Base-by-base conservation (phyloP, 2,113 vertebrate genomes). In the Asarcornis scutulata region DNA sequence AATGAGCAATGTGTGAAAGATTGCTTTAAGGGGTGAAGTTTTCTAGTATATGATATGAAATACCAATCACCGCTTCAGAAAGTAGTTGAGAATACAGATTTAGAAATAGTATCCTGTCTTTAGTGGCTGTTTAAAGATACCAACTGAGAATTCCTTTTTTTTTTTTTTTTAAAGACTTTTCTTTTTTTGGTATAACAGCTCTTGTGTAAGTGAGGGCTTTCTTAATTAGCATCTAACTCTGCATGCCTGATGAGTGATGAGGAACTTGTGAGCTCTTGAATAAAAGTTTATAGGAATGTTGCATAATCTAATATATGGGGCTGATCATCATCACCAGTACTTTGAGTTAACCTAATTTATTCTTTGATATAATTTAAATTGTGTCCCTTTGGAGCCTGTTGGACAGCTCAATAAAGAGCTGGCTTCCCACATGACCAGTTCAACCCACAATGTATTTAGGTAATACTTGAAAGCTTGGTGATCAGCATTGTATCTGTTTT, bases 11-110 rank as follows among this genome's bases (percentile, higher is more conserved):
- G 36, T 93, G 93, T 83, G 93, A 95, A 96, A 77, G 34, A 36
- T 44, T 29, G 88, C 95, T 97, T 73, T 72, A 83, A 93, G 91
- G 42, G 64, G 64, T 68, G 52, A 73, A 53, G 64, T 79, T 83
- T 91, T 79, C 69, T n/a, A 58, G 23, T 52, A 4, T 44, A 16
- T 11, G 53, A 71, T 89, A 32, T 66, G 64, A 89, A 92, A 7
- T 60, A 62, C 22, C 77, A 34, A 11, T 46, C 8, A 5, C 42
- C 75, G n/a, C 20, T 62, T 66, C 58, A 72, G n/a, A 58, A 87
- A 86, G 53, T 53, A 88, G 74, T 56, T 72, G 56, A 9, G 63
- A 93, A 56, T 11, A 66, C 38, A 11, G 36, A 73, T 86, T 86
- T 87, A 63, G 50, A 74, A 55, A 84, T 7, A 6, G 52, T 69